phyloP scores from a whole-genome alignment of 2,797 vertebrate species.

The Steatocranus sp. region DNA sequence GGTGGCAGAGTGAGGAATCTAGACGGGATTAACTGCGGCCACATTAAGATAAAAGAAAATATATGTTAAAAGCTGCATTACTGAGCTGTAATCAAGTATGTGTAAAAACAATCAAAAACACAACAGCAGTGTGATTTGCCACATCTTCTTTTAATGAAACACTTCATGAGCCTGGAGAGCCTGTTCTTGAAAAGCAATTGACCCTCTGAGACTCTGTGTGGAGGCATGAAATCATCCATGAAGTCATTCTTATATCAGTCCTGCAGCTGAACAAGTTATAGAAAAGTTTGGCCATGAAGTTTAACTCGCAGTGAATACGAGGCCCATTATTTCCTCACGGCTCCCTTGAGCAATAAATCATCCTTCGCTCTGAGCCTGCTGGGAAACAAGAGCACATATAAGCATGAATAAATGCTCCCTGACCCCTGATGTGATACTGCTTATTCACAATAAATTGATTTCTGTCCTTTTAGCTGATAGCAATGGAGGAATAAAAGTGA shows the following conservation, averaged over 20 bases:
- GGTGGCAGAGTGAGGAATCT: neutral
- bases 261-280: neutral
- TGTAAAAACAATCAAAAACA: neutral
- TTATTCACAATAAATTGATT: slow-evolving; percentile 10
- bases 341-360: slow-evolving; percentile 17
- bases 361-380: neutral
- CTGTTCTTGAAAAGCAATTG: neutral
- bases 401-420: neutral
- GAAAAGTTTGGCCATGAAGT: slow-evolving; percentile 5
- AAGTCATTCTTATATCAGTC: slow-evolving; percentile 1
- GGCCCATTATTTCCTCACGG: slow-evolving; percentile 2
- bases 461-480: neutral
- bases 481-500: neutral
- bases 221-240: slow-evolving; percentile 10
- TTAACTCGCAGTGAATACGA: slow-evolving; percentile 4
- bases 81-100: neutral
- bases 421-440: neutral
- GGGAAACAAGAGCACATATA: neutral
- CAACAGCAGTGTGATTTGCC: neutral
- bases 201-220: neutral
- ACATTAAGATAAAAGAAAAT: neutral
- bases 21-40: slow-evolving; percentile 1
- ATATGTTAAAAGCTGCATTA: neutral
- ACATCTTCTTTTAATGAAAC: neutral
- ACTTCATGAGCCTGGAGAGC: neutral